Evolutionary conservation across 92 coral and sea anemone genomes (phyloP), one percentile per base, ranked within the genome.

Genomic region (Virgularia gustaviana): DNA sequence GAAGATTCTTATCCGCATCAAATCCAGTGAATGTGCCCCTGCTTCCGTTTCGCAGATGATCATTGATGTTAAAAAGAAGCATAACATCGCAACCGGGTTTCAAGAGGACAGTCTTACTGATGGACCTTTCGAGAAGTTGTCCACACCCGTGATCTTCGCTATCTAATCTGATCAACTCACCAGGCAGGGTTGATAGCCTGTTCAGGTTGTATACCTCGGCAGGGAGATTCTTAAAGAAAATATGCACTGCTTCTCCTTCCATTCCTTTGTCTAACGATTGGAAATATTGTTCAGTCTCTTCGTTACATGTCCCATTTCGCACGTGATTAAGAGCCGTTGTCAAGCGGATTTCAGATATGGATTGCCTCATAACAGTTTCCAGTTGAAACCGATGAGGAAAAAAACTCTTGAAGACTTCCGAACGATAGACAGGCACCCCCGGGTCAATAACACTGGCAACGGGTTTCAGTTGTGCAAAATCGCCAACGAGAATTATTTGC

Each of bases 371-470:
- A 22, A 83, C 63, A n/a, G n/a, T n/a, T n/a, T n/a, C n/a, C n/a
- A 78, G 70, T 39, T 77, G 73, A 41, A 63, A 72, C 9, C 86
- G 72, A 42, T 81, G 86, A 6, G 86, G 58, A 12, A 81, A 67
- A 5, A 80, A 73, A 6, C 7, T 39, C 22, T 33, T 16, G 35
- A 77, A 81, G 12, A 81, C 9, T 9, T 68, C 75, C 1, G 86
- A 64, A 15, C 63, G 25, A 44, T 54, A 85, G 68, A 81, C 79
- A 33, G 66, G 78, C 28, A 45, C 28, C 29, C 86, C 81, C 33
- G 70, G 74, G 62, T 81, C 86, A 31, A 81, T 47, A 11, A 59
- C 51, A 31, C 75, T 36, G 10, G 83, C 71, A 9, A 81, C 63
- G 0, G 89, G 83, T 7, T 59, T 72, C 0, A 81, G 70, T 42